Percentiles rank a stretch among this genome's conserved stretches.
Evolutionary conservation across 2,797 vertebrate species (phyloP).

Genomic region (Balearica regulorum): DNA sequence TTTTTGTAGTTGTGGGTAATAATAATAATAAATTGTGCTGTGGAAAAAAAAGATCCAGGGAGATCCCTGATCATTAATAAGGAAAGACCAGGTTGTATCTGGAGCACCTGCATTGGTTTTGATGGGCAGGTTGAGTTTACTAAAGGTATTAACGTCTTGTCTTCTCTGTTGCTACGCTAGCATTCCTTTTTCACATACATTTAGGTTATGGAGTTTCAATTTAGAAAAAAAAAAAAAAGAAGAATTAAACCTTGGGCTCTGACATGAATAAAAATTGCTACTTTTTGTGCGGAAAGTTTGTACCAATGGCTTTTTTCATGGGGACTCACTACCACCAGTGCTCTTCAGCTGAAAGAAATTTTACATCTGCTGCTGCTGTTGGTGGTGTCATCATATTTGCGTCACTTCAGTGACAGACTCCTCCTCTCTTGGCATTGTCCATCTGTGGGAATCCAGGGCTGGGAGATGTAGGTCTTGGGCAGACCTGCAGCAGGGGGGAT

Average conservation of each 20-base stretch:
- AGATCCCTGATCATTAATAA: background rate
- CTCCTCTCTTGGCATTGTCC: background rate
- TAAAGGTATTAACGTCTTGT: background rate
- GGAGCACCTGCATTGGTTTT: background rate
- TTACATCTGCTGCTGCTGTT: background rate
- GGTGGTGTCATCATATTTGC: background rate
- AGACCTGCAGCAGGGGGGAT: background rate
- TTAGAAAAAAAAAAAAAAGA: background rate
- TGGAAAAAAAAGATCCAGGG: background rate
- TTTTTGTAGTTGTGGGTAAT: background rate
- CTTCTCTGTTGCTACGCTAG: background rate
- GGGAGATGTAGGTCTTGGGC: background rate
- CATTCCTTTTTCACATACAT: background rate
- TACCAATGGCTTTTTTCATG: rapidly evolving
- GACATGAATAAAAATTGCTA: background rate
- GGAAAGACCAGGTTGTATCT: rapidly evolving
- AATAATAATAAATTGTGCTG: background rate
- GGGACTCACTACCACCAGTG: rapidly evolving
- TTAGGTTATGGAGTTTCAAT: background rate
- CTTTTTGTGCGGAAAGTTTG: background rate
- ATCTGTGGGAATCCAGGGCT: background rate
- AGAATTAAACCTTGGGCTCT: background rate
- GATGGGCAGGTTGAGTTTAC: background rate
- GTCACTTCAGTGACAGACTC: background rate
- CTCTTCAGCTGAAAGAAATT: background rate